Evolutionary conservation across 2,113 vertebrate species (phyloP).

Genomic region (Abramis brama): DNA sequence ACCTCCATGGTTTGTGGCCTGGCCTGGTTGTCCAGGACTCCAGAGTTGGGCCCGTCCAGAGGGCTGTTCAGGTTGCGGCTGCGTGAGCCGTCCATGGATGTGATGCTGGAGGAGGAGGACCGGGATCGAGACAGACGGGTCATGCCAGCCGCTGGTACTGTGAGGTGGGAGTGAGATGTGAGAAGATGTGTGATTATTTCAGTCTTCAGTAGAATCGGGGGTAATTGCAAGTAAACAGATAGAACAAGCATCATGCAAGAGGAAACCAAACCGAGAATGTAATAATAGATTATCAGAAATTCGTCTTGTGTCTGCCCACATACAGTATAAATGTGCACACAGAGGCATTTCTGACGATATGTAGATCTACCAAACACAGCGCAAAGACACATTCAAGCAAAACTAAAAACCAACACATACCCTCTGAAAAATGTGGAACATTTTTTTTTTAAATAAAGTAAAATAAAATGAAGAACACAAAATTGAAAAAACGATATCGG

Average conservation of each 20-base stretch:
- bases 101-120: conserved; percentile 90
- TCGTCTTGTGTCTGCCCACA: background rate
- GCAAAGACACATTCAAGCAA: background rate
- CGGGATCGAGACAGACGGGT: conserved; percentile 90
- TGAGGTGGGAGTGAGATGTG: conserved; percentile 45
- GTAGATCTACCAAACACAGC: background rate
- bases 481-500: background rate
- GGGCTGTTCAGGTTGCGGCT: conserved; percentile 84
- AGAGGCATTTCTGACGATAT: background rate
- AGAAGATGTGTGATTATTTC: background rate
- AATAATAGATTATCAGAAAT: background rate
- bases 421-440: background rate
- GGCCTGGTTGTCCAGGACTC: conserved; percentile 78
- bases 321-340: background rate
- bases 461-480: background rate
- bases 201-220: background rate
- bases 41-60: conserved; percentile 78
- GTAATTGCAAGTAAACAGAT: background rate
- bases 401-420: background rate
- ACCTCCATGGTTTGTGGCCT: conserved; percentile 93
- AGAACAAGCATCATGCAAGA: background rate
- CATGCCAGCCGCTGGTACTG: conserved; percentile 92
- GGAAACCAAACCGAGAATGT: conserved; percentile 12
- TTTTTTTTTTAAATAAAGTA: no score
- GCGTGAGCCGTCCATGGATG: conserved; percentile 87